These are phyloP conservation scores for Tinamus guttatus DNA, from an alignment of 2,113 vertebrate genomes.

Conservation along the genomic window DNA sequence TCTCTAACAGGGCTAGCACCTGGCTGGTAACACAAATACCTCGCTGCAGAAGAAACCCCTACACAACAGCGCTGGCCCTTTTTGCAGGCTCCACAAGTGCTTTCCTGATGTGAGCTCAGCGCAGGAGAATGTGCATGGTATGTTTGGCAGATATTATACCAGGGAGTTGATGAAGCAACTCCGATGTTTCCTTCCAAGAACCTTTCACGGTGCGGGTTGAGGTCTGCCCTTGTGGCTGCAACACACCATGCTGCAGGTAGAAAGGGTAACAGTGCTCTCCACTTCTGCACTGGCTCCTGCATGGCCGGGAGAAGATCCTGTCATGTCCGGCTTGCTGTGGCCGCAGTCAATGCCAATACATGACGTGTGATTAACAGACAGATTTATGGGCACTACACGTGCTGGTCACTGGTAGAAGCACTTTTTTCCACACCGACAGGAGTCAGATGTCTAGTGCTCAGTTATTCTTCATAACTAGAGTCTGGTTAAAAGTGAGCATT, in stretches of 20 bases:
- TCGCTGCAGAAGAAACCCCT: not conserved
- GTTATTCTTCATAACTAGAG: not conserved
- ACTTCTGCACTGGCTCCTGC: not conserved
- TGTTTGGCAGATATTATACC: not conserved
- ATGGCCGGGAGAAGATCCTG: not conserved
- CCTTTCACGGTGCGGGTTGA: not conserved
- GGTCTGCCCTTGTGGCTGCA: not conserved
- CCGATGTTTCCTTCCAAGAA: not conserved
- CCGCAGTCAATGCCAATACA: not conserved
- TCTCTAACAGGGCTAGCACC: not conserved
- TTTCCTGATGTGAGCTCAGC: not conserved
- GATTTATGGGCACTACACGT: not conserved
- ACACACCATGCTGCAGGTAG: not conserved
- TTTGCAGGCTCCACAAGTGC: not conserved
- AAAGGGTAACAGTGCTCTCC: not conserved
- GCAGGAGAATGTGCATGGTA: not conserved
- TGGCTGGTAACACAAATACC: not conserved
- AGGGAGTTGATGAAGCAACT: not conserved
- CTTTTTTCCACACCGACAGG: not conserved
- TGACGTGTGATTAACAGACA: not conserved
- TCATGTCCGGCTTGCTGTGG: not conserved
- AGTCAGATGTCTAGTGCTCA: not conserved
- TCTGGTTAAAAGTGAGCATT: not conserved
- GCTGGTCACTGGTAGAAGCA: not conserved
- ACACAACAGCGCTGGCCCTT: not conserved